Evolutionary conservation across 1,140 invertebrate species (phyloP).

Genomic region (Hypothenemus hampei): DNA sequence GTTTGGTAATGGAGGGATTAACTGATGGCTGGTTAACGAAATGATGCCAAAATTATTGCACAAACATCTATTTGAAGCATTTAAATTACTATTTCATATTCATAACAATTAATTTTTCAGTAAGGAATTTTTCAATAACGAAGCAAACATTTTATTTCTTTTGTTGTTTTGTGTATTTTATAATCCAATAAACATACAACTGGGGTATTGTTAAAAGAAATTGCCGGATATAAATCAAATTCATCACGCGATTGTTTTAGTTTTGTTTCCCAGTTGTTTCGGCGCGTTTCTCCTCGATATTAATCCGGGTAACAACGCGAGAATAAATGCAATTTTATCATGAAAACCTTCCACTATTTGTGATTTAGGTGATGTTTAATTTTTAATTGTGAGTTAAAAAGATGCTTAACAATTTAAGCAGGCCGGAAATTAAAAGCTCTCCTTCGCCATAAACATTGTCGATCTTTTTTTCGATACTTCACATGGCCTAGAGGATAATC

Average conservation of each 20-base stretch:
- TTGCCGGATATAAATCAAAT: slow-evolving; percentile 6
- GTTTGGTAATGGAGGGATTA: no score
- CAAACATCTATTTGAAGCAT: no score
- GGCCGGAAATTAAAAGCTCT: slow-evolving; percentile 11
- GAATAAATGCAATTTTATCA: slow-evolving; percentile 13
- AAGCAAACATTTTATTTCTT: not conserved
- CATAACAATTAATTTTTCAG: no score
- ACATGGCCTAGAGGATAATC: no score
- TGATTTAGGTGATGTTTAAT: slow-evolving; percentile 5
- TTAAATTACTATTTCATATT: no score
- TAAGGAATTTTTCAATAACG: no score
- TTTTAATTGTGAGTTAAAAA: slow-evolving; percentile 6
- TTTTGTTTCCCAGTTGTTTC: slow-evolving; percentile 4
- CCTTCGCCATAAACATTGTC: not conserved
- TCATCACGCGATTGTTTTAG: slow-evolving; percentile 14
- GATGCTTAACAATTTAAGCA: not conserved
- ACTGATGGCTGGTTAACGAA: no score
- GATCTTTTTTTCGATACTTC: no score
- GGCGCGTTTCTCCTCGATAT: slow-evolving; percentile 8
- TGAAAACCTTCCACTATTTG: not conserved
- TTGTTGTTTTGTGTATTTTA: not conserved
- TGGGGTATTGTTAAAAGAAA: slow-evolving; percentile 3
- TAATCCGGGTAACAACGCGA: slow-evolving; percentile 12
- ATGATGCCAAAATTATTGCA: no score
- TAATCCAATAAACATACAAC: not conserved